phyloP scores from a whole-genome alignment of 2,888 invertebrate species.

The Idaea straminata region DNA sequence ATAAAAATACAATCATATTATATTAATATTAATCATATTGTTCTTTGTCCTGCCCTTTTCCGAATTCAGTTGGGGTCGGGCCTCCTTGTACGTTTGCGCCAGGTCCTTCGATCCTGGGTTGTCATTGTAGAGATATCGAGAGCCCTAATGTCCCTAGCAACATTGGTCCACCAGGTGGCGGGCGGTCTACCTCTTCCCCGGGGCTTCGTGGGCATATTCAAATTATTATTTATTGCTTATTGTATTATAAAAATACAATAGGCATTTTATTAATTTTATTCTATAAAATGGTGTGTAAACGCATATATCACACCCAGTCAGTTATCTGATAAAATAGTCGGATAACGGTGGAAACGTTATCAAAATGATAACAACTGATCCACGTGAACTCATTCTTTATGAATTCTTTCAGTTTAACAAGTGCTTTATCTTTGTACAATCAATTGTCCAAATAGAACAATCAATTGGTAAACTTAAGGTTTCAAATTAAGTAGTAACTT shows the following conservation, averaged over 20 bases:
- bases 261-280: not conserved
- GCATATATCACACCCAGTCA: conserved; percentile 11
- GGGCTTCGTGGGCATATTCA: no score
- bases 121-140: no score
- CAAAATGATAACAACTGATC: conserved; percentile 64
- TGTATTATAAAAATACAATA: not conserved
- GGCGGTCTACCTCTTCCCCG: no score
- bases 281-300: not conserved
- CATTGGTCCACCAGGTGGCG: no score
- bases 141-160: no score
- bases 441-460: not conserved
- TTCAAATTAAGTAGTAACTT: not conserved
- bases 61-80: no score
- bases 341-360: conserved; percentile 62
- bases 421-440: conserved; percentile 2
- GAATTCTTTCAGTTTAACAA: conserved; percentile 32
- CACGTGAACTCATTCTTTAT: conserved; percentile 47
- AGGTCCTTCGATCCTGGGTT: no score
- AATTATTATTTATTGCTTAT: no score
- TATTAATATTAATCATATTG: no score
- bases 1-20: not conserved
- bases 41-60: no score
- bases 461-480: not conserved
- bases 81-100: no score
- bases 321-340: conserved; percentile 62